Conservation (phyloP, 2,888 invertebrate species). For the Drosophila siamana region DNA sequence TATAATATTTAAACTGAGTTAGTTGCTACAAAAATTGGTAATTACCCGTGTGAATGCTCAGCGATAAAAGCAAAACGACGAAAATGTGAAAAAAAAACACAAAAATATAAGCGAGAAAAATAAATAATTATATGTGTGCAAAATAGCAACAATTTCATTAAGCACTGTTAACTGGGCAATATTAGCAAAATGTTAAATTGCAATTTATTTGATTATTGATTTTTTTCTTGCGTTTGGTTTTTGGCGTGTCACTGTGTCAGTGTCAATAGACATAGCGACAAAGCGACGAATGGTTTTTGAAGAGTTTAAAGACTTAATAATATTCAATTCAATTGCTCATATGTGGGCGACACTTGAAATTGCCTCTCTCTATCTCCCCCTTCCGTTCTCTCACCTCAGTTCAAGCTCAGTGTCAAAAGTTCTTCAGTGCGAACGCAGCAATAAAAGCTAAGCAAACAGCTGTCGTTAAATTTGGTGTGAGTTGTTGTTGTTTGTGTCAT, state of each 20-base stretch:
- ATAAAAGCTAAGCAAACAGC: constrained; percentile 59
- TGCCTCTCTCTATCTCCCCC: background rate
- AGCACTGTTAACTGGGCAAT: constrained; percentile 26
- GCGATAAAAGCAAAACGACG: constrained; percentile 25
- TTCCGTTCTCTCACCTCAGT: background rate
- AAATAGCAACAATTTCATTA: constrained; percentile 28
- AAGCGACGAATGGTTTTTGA: constrained; percentile 15
- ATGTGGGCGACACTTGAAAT: constrained; percentile 62
- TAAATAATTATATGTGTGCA: constrained; percentile 22
- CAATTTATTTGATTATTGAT: constrained; percentile 66
- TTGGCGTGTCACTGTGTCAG: constrained; percentile 71
- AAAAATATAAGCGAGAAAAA: constrained; percentile 32
- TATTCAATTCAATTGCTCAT: constrained; percentile 29
- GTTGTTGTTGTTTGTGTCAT: constrained; percentile 36
- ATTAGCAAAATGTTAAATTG: constrained; percentile 55
- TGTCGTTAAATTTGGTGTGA: constrained; percentile 48
- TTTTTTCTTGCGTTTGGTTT: constrained; percentile 55
- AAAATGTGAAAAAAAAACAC: constrained; percentile 52
- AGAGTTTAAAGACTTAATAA: constrained; percentile 48
- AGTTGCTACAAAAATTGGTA: constrained; percentile 67
- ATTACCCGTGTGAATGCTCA: constrained; percentile 52
- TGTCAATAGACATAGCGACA: constrained; percentile 55
- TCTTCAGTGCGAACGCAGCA: constrained; percentile 30
- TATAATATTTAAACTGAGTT: constrained; percentile 55
- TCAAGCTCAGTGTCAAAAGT: constrained; percentile 67